Conservation (phyloP, 2,113 vertebrate genomes). For the Haplochromis vanheusdeni region DNA sequence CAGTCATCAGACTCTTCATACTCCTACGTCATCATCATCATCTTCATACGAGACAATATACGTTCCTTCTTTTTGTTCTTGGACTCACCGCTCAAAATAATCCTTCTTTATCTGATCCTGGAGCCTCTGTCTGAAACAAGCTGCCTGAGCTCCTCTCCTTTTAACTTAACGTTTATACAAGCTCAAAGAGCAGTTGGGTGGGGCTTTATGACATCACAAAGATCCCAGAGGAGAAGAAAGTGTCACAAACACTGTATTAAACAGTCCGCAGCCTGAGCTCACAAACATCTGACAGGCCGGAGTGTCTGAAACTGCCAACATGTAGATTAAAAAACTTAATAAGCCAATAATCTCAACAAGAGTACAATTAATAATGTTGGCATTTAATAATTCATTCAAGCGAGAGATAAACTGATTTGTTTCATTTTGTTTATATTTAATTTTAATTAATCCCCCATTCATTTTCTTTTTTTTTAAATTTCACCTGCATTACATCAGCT, state of each 20-base stretch:
- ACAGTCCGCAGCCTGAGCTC: background rate
- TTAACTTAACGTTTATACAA: background rate
- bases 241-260: background rate
- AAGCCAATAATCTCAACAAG: background rate
- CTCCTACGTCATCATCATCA: background rate
- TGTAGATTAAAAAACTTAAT: background rate
- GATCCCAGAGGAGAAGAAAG: background rate
- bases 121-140: background rate
- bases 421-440: background rate
- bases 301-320: background rate
- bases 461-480: fast-evolving
- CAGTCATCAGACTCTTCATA: background rate
- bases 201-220: background rate
- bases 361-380: background rate
- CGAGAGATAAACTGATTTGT: background rate
- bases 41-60: background rate
- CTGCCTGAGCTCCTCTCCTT: background rate
- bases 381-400: background rate
- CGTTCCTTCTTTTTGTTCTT: background rate
- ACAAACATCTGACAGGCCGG: background rate
- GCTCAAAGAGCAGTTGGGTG: background rate
- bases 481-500: background rate
- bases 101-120: background rate
- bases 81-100: background rate
- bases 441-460: background rate